Base-by-base conservation (phyloP, 2,113 vertebrate species). In the Saccopteryx leptura region DNA sequence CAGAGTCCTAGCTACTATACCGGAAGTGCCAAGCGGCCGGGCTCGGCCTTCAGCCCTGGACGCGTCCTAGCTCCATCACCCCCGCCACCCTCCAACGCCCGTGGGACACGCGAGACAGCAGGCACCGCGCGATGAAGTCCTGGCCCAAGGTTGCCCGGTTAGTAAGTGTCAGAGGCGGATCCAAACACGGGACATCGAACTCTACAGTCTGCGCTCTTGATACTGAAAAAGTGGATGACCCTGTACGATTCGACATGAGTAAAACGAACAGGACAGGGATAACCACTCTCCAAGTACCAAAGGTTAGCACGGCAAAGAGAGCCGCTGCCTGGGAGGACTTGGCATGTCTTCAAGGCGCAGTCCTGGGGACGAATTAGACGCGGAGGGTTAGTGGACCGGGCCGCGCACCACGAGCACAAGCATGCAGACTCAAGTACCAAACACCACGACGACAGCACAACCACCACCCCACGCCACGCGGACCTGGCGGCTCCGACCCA, bases 171-270 rank as follows among this genome's bases (percentile, higher is more conserved):
- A 92, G 85, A 94, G 68, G 96, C 60, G 1, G 60, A 75, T 95
- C 96, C 95, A 6, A 6, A 90, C 82, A 72, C 58, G 12, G 93
- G 87, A 68, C 5, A 58, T 31, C 71, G 58, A 39, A 39, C 81
- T 95, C 87, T 79, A 92, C 50, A 18, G 96, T 96, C 97, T 96
- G 97, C 95, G 96, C 78, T 97, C 97, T 97, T 96, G 97, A 97
- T 97, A 97, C 97, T 98, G 97, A 97, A 96, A 97, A 96, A 98
- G 97, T 97, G 97, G 97, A 98, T 97, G 97, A 98, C 97, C 97
- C 97, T 98, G 97, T 98, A 98, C 97, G 97, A 98, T 98, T 98
- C 97, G 97, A 97, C 96, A 92, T 46, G 85, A 98, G 91, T 63
- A 85, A 82, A 90, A 96, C 97, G 97, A 97, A 98, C 97, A 97